These are phyloP conservation scores for Psylliodes chrysocephalus DNA, from an alignment of 2,888 invertebrate genomes.

Conservation along the genomic window DNA sequence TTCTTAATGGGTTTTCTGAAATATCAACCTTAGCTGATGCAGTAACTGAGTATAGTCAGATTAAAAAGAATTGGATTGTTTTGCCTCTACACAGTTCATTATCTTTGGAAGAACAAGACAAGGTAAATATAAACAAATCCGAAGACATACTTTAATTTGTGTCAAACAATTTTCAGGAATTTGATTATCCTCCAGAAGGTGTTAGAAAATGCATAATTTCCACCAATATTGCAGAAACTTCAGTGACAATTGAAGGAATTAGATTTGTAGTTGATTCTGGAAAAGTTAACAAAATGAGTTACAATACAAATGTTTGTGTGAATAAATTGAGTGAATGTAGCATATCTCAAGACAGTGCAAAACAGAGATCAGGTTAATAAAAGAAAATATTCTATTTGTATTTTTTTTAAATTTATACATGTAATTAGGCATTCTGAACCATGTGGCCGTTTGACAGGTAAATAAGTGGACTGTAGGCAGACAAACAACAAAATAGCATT, in stretches of 20 bases:
- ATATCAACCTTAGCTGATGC: slow-evolving; percentile 89
- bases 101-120: slow-evolving; percentile 95
- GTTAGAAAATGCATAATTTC: slow-evolving; percentile 96
- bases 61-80: slow-evolving; percentile 89
- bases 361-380: slow-evolving; percentile 80
- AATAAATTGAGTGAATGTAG: slow-evolving; percentile 93
- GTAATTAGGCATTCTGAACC: no score
- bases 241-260: slow-evolving; percentile 97
- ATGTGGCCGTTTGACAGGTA: no score
- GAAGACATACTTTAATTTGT: no score
- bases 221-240: slow-evolving; percentile 99
- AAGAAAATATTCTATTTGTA: neutral
- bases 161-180: slow-evolving; percentile 65
- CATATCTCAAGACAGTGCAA: slow-evolving; percentile 87
- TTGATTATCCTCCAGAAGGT: slow-evolving; percentile 94
- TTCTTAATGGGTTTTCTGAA: slow-evolving; percentile 91
- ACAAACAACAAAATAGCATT: no score
- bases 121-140: no score
- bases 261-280: slow-evolving; percentile 98
- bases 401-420: no score
- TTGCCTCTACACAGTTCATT: slow-evolving; percentile 92
- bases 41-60: slow-evolving; percentile 80
- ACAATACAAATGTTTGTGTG: slow-evolving; percentile 90
- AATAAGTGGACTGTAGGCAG: no score
- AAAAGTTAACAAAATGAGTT: slow-evolving; percentile 93